These are phyloP conservation scores for Idris sp. DNA, from an alignment of 1,140 invertebrate species.

Conservation along the genomic window DNA sequence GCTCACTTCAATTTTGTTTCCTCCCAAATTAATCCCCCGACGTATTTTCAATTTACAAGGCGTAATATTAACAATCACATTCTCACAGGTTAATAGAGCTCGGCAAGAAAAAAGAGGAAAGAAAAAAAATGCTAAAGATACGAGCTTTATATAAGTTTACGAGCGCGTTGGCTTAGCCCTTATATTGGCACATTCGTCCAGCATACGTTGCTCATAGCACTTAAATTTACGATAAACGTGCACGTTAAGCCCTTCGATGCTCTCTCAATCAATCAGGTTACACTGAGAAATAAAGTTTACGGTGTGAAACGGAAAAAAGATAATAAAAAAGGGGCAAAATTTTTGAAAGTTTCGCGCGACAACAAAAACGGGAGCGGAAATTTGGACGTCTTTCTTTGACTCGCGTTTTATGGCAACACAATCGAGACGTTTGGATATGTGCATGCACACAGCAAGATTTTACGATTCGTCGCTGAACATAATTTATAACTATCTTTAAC, in stretches of 20 bases:
- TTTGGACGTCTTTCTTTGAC: slow-evolving; percentile 29
- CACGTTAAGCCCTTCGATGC: slow-evolving; percentile 65
- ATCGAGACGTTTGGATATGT: slow-evolving; percentile 62
- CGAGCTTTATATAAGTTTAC: slow-evolving; percentile 63
- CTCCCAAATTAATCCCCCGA: slow-evolving; percentile 13
- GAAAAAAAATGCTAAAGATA: slow-evolving; percentile 44
- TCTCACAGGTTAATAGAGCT: slow-evolving; percentile 37
- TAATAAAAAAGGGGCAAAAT: slow-evolving; percentile 63
- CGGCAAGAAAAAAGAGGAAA: slow-evolving; percentile 47
- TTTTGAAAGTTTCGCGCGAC: slow-evolving; percentile 19
- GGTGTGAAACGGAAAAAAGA: slow-evolving; percentile 65
- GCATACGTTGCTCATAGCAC: slow-evolving; percentile 65
- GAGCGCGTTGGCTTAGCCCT: slow-evolving; percentile 62
- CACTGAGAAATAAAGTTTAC: slow-evolving; percentile 66
- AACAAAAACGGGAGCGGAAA: slow-evolving; percentile 21
- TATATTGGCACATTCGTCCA: slow-evolving; percentile 65
- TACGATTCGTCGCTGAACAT: slow-evolving; percentile 69
- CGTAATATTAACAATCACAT: slow-evolving; percentile 57
- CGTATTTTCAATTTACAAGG: slow-evolving; percentile 55
- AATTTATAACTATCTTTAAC: slow-evolving; percentile 68
- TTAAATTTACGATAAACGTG: slow-evolving; percentile 69
- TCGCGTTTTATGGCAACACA: slow-evolving; percentile 46
- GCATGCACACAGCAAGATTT: slow-evolving; percentile 66
- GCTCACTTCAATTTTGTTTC: slow-evolving; percentile 22
- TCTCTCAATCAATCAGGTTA: slow-evolving; percentile 66